phyloP scores from a whole-genome alignment of 2,113 vertebrate species.

The Ondatra zibethicus region DNA sequence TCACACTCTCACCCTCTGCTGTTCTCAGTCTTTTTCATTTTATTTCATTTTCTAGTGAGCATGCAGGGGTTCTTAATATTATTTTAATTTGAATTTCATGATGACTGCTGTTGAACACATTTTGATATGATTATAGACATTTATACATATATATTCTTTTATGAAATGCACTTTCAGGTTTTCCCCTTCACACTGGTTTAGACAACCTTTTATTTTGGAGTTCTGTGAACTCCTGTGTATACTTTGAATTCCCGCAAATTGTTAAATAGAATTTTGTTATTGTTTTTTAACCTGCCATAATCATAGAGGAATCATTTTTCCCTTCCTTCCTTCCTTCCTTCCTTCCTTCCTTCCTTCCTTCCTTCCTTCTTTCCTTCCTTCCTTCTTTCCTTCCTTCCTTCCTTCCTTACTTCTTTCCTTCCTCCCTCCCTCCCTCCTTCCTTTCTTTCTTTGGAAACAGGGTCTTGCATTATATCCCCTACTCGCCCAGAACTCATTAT shows the following conservation, averaged over 20 bases:
- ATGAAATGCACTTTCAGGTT: not conserved
- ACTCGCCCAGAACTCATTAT: not conserved
- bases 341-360: not conserved
- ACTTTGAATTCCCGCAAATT: not conserved
- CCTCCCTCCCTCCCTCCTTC: not conserved
- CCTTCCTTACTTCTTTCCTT: accelerated
- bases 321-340: not conserved
- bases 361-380: not conserved
- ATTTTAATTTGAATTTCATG: not conserved
- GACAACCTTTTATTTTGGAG: not conserved
- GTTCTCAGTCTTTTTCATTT: conserved; percentile 14
- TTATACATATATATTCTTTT: not conserved
- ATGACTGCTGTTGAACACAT: not conserved
- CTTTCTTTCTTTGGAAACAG: not conserved
- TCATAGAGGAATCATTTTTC: not conserved
- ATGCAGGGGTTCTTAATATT: not conserved
- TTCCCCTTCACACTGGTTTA: not conserved
- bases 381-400: accelerated
- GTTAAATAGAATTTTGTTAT: not conserved
- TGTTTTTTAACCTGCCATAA: not conserved
- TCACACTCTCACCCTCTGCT: not conserved
- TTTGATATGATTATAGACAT: conserved; percentile 22
- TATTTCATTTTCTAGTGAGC: not conserved
- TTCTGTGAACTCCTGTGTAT: not conserved
- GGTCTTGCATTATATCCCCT: not conserved